phyloP scores from a whole-genome alignment of 2,797 vertebrate species.

The Crypturellus tataupa region DNA sequence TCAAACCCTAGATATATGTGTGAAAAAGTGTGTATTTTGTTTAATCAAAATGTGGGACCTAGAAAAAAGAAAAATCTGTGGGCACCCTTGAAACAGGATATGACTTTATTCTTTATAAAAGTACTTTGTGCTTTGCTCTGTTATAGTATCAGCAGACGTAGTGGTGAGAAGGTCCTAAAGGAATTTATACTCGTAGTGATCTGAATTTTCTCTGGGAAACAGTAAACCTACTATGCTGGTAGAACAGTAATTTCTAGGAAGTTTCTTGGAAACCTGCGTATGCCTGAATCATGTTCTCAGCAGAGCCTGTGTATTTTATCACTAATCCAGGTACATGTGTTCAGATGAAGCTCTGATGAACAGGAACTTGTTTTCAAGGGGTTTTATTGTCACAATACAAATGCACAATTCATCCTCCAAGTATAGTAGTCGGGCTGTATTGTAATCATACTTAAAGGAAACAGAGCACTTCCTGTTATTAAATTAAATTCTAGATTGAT shows the following conservation, averaged over 20 bases:
- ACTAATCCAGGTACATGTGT: constrained; percentile 64
- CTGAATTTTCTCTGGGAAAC: constrained; percentile 51
- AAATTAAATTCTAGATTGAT: constrained; percentile 83
- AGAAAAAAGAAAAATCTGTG: constrained; percentile 34
- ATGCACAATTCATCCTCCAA: constrained; percentile 71
- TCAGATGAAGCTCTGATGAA: constrained; percentile 76
- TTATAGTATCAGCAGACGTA: not conserved
- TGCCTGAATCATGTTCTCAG: constrained; percentile 48
- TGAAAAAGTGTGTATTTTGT: not conserved
- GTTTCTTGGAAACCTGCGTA: constrained; percentile 55
- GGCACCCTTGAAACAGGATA: constrained; percentile 3
- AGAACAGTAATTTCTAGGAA: constrained; percentile 44
- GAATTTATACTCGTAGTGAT: constrained; percentile 30
- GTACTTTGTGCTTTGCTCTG: constrained; percentile 50
- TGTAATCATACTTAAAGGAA: constrained; percentile 77
- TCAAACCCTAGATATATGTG: constrained; percentile 20
- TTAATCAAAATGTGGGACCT: constrained; percentile 49
- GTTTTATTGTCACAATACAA: constrained; percentile 66
- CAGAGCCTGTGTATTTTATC: constrained; percentile 39
- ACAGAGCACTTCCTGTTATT: constrained; percentile 80
- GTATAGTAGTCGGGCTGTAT: constrained; percentile 58
- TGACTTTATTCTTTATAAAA: constrained; percentile 45
- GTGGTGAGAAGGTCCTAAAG: constrained; percentile 22
- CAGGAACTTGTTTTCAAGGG: constrained; percentile 76
- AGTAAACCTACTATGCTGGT: constrained; percentile 30